phyloP scores from a whole-genome alignment of 2,888 invertebrate genomes.

The Drosophila pegasa region DNA sequence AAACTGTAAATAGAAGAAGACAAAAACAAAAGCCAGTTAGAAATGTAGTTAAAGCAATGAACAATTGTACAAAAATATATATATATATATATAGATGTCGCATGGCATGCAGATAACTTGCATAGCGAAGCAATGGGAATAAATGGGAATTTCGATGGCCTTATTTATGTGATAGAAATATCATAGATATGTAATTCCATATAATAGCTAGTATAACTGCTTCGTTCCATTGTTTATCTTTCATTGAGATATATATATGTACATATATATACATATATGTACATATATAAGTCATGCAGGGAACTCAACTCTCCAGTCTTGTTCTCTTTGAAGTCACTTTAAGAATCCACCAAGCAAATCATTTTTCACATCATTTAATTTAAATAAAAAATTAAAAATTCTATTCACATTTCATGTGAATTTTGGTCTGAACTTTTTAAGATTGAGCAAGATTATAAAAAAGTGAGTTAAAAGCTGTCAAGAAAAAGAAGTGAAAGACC shows the following conservation, averaged over 20 bases:
- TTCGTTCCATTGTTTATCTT: background rate
- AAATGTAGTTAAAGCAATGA: constrained; percentile 3
- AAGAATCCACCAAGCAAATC: background rate
- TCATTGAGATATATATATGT: too few relatives aligned
- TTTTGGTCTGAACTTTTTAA: background rate
- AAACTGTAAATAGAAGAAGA: constrained; percentile 32
- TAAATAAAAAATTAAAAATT: background rate
- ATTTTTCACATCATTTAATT: background rate
- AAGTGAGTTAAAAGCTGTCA: background rate
- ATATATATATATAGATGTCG: background rate
- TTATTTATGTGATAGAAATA: too few relatives aligned
- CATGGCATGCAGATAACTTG: background rate
- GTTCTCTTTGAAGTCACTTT: background rate
- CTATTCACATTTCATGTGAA: background rate
- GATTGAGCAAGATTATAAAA: background rate
- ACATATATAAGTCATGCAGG: too few relatives aligned
- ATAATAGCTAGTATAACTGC: background rate
- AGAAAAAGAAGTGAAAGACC: too few relatives aligned
- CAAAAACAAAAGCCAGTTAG: constrained; percentile 23
- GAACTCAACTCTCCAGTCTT: background rate
- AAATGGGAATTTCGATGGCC: background rate
- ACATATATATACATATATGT: too few relatives aligned
- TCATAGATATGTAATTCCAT: background rate
- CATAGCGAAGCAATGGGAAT: background rate
- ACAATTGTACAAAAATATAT: background rate